These are phyloP conservation scores for Linnaemya vulpina DNA, from an alignment of 2,888 invertebrate species.

Conservation along the genomic window DNA sequence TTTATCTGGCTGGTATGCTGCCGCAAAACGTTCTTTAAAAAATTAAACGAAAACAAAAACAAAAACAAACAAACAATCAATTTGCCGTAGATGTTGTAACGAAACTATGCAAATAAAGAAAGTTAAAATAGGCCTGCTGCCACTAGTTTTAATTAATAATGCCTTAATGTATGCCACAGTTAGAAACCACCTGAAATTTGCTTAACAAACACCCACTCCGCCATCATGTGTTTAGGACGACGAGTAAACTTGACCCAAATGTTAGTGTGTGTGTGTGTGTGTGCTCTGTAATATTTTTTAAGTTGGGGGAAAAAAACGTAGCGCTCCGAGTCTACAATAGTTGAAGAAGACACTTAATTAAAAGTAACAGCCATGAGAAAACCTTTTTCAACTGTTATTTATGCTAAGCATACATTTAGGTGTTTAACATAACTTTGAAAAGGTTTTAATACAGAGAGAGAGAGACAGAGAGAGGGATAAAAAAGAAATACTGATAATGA, in stretches of 20 bases:
- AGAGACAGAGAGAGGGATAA: too few relatives aligned
- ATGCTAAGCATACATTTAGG: constrained; percentile 57
- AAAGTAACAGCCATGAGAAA: constrained; percentile 48
- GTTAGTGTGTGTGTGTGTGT: constrained; percentile 3
- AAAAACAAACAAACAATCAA: constrained; percentile 4
- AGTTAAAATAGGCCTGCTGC: background rate
- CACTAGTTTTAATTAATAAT: constrained; percentile 61
- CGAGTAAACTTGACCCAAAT: constrained; percentile 68
- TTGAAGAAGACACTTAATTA: constrained; percentile 50
- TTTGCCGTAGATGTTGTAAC: background rate
- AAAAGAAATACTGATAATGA: background rate
- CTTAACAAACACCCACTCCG: background rate
- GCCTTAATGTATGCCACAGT: constrained; percentile 60
- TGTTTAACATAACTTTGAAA: constrained; percentile 17
- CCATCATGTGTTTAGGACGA: too few relatives aligned
- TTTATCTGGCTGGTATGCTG: too few relatives aligned
- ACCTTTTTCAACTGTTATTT: constrained; percentile 57
- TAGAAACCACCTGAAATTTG: constrained; percentile 25
- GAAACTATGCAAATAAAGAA: constrained; percentile 4
- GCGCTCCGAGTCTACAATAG: background rate
- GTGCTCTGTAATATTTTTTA: too few relatives aligned
- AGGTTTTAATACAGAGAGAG: background rate
- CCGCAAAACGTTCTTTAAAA: background rate
- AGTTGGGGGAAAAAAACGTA: background rate
- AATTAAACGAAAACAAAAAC: background rate